A percentile compares a stretch with the other conserved stretches of the same genome.
Evolutionary conservation across 2,797 vertebrate species (phyloP).

Genomic region (Phoeniculus purpureus): DNA sequence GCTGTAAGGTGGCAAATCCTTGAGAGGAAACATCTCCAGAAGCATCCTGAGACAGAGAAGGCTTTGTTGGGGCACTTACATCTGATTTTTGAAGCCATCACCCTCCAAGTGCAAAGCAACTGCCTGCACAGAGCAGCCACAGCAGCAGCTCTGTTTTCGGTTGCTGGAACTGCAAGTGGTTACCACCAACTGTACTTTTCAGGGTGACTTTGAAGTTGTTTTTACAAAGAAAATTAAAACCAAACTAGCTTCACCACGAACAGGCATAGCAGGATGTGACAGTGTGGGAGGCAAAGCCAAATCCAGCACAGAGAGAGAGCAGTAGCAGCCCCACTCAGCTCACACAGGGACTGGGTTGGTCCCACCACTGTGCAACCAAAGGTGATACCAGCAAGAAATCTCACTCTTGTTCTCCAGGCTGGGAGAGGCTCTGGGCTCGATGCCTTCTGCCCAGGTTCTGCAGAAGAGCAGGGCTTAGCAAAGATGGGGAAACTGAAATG

Average conservation of each 20-base stretch:
- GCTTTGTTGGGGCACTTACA: neutral
- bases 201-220: neutral
- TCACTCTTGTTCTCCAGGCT: neutral
- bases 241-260: neutral
- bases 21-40: neutral
- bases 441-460: neutral
- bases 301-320: neutral
- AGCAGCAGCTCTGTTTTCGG: neutral
- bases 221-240: neutral
- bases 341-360: neutral
- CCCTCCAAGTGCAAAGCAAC: neutral
- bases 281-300: neutral
- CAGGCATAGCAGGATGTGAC: neutral
- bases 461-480: neutral
- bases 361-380: rapidly evolving
- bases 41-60: neutral
- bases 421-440: neutral
- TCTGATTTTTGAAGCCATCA: neutral
- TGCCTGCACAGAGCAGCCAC: neutral
- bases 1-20: neutral
- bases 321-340: neutral
- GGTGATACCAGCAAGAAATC: neutral
- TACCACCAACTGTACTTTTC: neutral
- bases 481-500: neutral
- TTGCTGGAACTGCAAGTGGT: neutral